A percentile compares a stretch with the other conserved stretches of the same genome.
Conservation (phyloP, 1,140 invertebrate genomes). For the Drosophila quadrilineata region DNA sequence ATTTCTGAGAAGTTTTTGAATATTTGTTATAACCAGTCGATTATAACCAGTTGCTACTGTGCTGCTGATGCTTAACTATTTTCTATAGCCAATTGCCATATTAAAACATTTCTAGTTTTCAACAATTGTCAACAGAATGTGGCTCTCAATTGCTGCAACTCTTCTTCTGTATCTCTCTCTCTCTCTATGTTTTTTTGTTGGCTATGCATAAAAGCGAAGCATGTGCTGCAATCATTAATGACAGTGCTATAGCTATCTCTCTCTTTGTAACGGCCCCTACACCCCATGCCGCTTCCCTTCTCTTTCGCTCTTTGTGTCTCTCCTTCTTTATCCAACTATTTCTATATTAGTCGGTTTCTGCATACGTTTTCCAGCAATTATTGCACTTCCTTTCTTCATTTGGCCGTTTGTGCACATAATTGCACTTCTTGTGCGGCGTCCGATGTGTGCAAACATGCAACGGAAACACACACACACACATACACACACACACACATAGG, state of each 20-base stretch:
- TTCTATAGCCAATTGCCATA: slow-evolving; percentile 41
- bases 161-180: too few species aligned
- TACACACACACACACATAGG: background rate
- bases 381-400: slow-evolving; percentile 68
- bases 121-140: slow-evolving; percentile 26
- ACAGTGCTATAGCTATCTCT: too few species aligned
- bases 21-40: too few species aligned
- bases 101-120: slow-evolving; percentile 41
- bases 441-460: slow-evolving; percentile 44
- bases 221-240: slow-evolving; percentile 21
- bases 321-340: too few species aligned
- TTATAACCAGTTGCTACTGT: too few species aligned
- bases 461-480: slow-evolving; percentile 2
- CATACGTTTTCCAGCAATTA: slow-evolving; percentile 24
- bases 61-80: slow-evolving; percentile 36
- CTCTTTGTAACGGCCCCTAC: too few species aligned
- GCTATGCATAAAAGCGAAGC: background rate
- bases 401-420: slow-evolving; percentile 70
- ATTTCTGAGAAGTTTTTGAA: too few species aligned
- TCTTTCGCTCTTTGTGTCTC: too few species aligned
- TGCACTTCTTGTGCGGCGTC: slow-evolving; percentile 69
- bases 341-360: too few species aligned
- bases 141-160: slow-evolving; percentile 49
- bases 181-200: background rate
- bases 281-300: background rate